Evolutionary conservation across 2,113 vertebrate genomes (phyloP).

Genomic region (Neolamprologus toae): DNA sequence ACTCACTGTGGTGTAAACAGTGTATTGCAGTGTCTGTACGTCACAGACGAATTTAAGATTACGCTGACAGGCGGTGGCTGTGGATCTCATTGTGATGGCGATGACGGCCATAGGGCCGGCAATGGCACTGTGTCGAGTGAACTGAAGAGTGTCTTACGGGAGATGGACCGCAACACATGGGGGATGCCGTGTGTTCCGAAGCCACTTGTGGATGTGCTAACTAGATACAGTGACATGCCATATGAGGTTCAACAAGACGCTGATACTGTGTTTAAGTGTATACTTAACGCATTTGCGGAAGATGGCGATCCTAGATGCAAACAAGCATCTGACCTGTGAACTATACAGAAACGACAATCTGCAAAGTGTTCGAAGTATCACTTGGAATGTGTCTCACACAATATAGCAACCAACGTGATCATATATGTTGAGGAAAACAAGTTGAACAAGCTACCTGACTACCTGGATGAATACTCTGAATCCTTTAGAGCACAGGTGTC

Average conservation of each 20-base stretch:
- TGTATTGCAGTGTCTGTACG: background rate
- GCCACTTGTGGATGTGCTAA: too few relatives aligned
- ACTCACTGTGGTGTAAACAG: background rate
- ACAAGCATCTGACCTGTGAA: too few relatives aligned
- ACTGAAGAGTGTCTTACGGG: background rate
- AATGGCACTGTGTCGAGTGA: background rate
- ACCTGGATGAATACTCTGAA: background rate
- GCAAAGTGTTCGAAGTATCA: too few relatives aligned
- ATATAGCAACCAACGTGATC: background rate
- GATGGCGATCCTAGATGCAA: background rate
- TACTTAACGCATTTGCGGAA: fast-evolving
- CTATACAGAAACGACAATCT: too few relatives aligned
- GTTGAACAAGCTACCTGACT: background rate
- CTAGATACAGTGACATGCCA: too few relatives aligned
- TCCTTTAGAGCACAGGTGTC: background rate
- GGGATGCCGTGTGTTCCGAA: too few relatives aligned
- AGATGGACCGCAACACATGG: background rate
- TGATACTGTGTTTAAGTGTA: too few relatives aligned
- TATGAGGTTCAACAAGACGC: too few relatives aligned
- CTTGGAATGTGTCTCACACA: too few relatives aligned
- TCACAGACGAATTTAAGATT: background rate
- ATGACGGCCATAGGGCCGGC: background rate
- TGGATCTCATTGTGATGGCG: background rate
- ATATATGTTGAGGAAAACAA: background rate
- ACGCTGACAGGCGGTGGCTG: background rate